Evolutionary conservation across 2,888 invertebrate species (phyloP).

Genomic region (Cantharis rustica): DNA sequence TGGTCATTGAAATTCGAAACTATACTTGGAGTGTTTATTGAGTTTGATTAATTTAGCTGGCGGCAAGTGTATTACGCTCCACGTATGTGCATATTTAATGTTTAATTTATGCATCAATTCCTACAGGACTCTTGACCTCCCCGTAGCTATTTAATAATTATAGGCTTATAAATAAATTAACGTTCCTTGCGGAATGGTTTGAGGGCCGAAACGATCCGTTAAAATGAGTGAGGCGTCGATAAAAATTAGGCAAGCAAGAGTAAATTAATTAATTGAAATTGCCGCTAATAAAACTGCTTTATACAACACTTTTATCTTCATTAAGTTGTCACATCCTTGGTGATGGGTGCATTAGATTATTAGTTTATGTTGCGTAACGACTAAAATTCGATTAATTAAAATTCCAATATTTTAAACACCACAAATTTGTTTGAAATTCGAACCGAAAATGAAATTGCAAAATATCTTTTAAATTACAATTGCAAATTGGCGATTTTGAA

Average conservation of each 20-base stretch:
- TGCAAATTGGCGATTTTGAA: background rate
- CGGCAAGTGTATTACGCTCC: background rate
- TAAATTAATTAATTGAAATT: background rate
- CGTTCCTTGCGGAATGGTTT: background rate
- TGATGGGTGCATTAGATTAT: background rate
- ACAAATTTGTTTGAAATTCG: background rate
- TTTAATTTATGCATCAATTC: background rate
- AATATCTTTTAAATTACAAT: background rate
- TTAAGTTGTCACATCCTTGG: conserved; percentile 1
- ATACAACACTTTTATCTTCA: background rate
- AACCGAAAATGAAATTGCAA: background rate
- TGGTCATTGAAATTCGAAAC: background rate
- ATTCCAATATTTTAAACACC: background rate
- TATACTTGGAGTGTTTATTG: background rate
- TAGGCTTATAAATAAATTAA: background rate
- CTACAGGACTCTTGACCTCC: background rate
- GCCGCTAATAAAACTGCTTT: background rate
- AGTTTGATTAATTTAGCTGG: background rate
- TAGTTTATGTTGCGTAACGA: background rate
- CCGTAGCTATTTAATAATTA: background rate
- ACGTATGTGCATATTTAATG: background rate
- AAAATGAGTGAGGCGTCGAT: background rate
- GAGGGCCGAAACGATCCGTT: background rate
- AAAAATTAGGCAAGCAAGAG: background rate
- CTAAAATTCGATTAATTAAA: background rate